Conservation (phyloP, 2,113 vertebrate genomes). For the Hippolais icterina region DNA sequence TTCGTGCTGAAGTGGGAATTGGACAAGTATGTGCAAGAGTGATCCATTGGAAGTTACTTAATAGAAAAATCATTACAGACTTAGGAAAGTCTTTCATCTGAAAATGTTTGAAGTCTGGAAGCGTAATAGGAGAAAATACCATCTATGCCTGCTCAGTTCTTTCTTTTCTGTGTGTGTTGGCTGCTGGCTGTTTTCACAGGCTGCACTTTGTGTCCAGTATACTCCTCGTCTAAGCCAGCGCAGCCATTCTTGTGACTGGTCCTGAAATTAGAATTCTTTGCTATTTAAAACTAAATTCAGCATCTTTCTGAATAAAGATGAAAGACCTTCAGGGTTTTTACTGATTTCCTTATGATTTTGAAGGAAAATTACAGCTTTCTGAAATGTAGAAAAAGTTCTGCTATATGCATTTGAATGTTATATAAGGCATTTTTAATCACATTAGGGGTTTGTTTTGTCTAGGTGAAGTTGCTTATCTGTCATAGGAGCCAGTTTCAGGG, state of each 20-base stretch:
- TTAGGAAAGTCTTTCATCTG: neutral
- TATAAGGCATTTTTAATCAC: neutral
- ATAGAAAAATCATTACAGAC: neutral
- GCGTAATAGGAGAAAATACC: neutral
- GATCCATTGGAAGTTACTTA: neutral
- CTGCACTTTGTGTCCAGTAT: neutral
- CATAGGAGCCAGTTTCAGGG: neutral
- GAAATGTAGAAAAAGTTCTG: neutral
- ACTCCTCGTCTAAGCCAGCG: neutral
- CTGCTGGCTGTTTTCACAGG: neutral
- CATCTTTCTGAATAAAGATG: neutral
- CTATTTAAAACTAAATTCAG: neutral
- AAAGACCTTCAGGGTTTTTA: neutral
- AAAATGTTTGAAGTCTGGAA: neutral
- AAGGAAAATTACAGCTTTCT: neutral
- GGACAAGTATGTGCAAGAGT: neutral
- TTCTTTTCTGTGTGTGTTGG: neutral
- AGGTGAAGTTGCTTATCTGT: neutral
- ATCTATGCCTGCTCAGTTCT: neutral
- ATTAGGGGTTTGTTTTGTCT: slow-evolving; percentile 10
- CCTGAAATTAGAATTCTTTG: neutral
- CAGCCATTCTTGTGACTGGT: neutral
- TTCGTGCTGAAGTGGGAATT: neutral
- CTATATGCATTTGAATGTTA: neutral
- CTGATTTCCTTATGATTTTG: neutral